Evolutionary conservation across 2,113 vertebrate species (phyloP), one percentile per base, ranked within the genome.

Genomic region (Urocitellus parryii): DNA sequence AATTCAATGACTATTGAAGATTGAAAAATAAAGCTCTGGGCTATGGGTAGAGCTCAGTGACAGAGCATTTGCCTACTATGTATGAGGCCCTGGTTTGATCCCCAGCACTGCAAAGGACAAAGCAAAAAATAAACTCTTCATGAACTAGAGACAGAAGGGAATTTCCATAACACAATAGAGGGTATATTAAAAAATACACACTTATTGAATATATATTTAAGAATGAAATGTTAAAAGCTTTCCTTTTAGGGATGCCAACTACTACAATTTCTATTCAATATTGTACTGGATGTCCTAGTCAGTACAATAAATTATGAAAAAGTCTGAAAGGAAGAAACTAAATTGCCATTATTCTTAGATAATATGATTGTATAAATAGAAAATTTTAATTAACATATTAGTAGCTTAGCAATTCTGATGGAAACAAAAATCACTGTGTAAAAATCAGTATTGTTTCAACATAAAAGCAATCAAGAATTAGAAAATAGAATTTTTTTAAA

Each of bases 401-500:
- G 63, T 81, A 84, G 3, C 14, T 70, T 68, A 78, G 72, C 12
- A 84, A 34, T 78, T 90, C 39, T 94, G 29, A 14, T 63, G 34
- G 42, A 96, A 96, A 88, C 77, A 88, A 72, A 48, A 18, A 84
- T 92, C 42, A 92, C 25, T 83, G 78, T 72, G 72, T 8, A 88
- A 88, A 92, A 95, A 88, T 83, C 34, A 83, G 61, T 78, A 83
- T 48, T 63, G 78, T 42, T 77, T 78, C 42, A 24, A 78, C 20
- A 84, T 12, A 89, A 95, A 88, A 78, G 17, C 42, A 77, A 77
- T 70, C 68, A 82, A 83, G 16, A 88, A 16, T 76, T 56, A 67
- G 18, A 80, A 74, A 76, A 92, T 10, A 81, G 12, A 79, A 45
- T 32, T 91, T 91, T 73, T 67, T 8, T 56, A 6, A 42, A 87